Conservation (phyloP, 2,888 invertebrate genomes). For the Andrena fulva region DNA sequence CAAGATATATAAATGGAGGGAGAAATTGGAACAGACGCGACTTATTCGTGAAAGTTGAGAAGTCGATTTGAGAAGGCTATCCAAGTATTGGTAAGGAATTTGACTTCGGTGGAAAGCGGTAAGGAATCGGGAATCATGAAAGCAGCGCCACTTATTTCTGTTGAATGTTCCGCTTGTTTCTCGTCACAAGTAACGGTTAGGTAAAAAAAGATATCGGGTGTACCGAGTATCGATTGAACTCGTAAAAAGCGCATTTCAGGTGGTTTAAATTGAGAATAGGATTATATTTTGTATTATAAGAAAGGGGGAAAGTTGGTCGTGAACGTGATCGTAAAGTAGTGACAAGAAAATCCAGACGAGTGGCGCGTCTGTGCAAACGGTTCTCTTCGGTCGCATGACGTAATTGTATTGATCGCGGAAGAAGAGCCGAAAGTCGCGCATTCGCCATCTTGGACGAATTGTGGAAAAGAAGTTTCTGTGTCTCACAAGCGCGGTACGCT, state of each 20-base stretch:
- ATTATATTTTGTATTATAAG: slow-evolving; percentile 32
- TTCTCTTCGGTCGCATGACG: slow-evolving; percentile 83
- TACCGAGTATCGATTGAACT: slow-evolving; percentile 41
- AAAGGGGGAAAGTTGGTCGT: slow-evolving; percentile 9
- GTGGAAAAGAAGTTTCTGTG: slow-evolving; percentile 83
- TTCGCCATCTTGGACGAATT: slow-evolving; percentile 86
- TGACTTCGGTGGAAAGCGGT: slow-evolving; percentile 61
- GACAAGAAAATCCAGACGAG: slow-evolving; percentile 72
- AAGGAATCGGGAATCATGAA: slow-evolving; percentile 72
- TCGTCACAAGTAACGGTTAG: slow-evolving; percentile 68
- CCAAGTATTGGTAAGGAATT: slow-evolving; percentile 47
- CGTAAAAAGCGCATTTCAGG: slow-evolving; percentile 50
- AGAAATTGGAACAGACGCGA: background rate
- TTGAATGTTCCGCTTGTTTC: slow-evolving; percentile 68
- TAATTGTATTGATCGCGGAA: slow-evolving; percentile 85
- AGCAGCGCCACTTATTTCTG: slow-evolving; percentile 71
- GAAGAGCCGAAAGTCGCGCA: slow-evolving; percentile 84
- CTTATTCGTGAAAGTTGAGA: background rate
- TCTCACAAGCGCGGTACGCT: slow-evolving; percentile 78
- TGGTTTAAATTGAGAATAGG: slow-evolving; percentile 32
- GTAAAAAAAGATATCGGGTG: slow-evolving; percentile 52
- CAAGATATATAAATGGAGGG: background rate
- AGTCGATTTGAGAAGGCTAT: background rate
- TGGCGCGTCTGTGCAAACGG: slow-evolving; percentile 75
- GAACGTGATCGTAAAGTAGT: slow-evolving; percentile 58